Percentiles rank a stretch among this genome's conserved stretches.
phyloP scores from a whole-genome alignment of 2,113 vertebrate genomes.

The Jacana jacana region DNA sequence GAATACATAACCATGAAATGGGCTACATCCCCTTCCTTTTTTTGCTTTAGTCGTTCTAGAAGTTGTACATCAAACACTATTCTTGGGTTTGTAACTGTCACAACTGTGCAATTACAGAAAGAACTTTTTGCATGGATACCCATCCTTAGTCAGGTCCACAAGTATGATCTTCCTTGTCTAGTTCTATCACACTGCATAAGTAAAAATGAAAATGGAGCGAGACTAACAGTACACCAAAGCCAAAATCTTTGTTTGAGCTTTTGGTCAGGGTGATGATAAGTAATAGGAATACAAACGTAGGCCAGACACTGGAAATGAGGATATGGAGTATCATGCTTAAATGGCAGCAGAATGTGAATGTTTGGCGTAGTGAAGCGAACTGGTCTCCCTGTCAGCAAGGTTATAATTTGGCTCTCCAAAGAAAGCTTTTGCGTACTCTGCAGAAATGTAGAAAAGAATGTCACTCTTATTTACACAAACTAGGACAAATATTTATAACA shows the following conservation, averaged over 20 bases:
- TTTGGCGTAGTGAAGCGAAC: neutral
- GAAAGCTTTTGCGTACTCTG: neutral
- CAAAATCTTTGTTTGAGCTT: neutral
- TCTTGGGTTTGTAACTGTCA: neutral
- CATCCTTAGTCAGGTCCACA: neutral
- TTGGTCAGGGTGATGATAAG: neutral
- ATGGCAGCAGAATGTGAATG: neutral
- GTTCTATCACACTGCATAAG: neutral
- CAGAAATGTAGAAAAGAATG: neutral
- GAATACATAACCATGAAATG: neutral
- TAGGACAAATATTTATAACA: conserved; percentile 32
- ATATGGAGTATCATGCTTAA: neutral
- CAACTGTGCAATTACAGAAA: neutral
- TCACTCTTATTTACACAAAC: neutral
- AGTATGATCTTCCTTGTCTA: neutral
- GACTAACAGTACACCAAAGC: neutral
- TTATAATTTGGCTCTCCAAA: neutral
- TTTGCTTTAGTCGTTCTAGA: neutral
- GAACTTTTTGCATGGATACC: neutral
- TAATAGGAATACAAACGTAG: neutral
- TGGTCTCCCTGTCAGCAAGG: neutral
- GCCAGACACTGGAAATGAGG: neutral
- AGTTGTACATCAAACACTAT: neutral
- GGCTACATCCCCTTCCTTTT: neutral
- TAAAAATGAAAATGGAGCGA: neutral